A percentile compares a stretch with the other conserved stretches of the same genome.
Evolutionary conservation across 2,888 invertebrate genomes (phyloP).

Genomic region (Linyphia triangularis): DNA sequence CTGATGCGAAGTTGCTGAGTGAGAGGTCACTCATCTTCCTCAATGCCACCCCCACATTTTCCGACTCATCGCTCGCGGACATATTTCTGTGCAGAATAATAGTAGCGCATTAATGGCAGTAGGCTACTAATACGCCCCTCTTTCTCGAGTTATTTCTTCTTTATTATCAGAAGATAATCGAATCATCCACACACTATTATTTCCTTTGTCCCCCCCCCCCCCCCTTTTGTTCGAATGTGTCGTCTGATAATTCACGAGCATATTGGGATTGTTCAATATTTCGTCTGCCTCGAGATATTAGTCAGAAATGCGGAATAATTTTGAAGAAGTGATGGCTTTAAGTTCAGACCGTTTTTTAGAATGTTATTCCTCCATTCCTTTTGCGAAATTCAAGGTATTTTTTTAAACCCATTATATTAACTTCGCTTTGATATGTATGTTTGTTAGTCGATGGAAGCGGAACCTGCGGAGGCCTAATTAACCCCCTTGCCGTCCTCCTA

Average conservation of each 20-base stretch:
- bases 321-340: no score
- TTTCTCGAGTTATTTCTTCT: not conserved
- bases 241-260: not conserved
- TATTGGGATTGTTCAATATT: constrained; percentile 5
- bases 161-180: constrained; percentile 18
- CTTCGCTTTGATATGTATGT: no score
- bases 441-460: no score
- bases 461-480: no score
- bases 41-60: constrained; percentile 1
- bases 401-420: no score
- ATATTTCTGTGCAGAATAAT: not conserved
- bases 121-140: not conserved
- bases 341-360: no score
- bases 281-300: not conserved
- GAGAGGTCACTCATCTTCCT: constrained; percentile 60
- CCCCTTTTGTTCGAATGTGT: not conserved
- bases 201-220: not conserved
- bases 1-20: constrained; percentile 61
- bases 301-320: no score
- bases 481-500: no score
- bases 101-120: no score
- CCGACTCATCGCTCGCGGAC: not conserved
- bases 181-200: not conserved
- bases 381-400: no score
- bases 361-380: no score